A percentile compares a stretch with the other conserved stretches of the same genome.
Conservation (phyloP, 2,113 vertebrate genomes). For the Tretioscincus oriximinensis region DNA sequence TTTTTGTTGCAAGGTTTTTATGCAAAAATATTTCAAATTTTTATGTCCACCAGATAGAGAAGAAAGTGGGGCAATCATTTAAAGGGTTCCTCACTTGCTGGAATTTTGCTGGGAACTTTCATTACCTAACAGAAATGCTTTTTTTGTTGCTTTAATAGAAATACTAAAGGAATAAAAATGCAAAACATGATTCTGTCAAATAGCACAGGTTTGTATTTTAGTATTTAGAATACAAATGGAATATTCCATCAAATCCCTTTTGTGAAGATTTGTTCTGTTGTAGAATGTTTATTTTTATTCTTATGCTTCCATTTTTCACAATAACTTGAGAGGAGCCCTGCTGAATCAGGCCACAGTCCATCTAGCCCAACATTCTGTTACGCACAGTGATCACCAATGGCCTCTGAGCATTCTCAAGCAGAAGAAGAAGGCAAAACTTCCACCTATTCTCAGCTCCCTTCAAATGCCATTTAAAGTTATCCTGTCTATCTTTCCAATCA, state of each 20-base stretch:
- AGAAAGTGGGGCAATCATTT: background rate
- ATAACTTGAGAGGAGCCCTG: no score
- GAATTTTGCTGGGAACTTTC: slow-evolving; percentile 49
- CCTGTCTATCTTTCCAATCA: no score
- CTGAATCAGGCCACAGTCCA: no score
- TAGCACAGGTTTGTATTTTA: slow-evolving; percentile 45
- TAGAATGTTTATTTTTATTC: background rate
- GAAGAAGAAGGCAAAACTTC: no score
- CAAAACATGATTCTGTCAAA: slow-evolving; percentile 46
- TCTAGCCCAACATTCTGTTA: no score
- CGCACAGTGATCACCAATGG: no score
- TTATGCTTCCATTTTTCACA: slow-evolving; percentile 24
- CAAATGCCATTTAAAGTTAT: no score
- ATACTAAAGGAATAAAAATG: slow-evolving; percentile 44
- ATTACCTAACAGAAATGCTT: slow-evolving; percentile 51
- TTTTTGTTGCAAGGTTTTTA: no score
- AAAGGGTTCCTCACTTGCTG: background rate
- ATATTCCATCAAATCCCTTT: slow-evolving; percentile 21
- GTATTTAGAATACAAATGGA: slow-evolving; percentile 31
- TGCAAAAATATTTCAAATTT: no score
- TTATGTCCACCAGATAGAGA: no score
- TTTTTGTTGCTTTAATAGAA: slow-evolving; percentile 41
- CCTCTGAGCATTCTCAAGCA: no score
- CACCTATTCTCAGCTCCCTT: no score
- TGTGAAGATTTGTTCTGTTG: background rate